Base-by-base conservation (phyloP, 2,113 vertebrate species). In the Pseudopipra pipra region DNA sequence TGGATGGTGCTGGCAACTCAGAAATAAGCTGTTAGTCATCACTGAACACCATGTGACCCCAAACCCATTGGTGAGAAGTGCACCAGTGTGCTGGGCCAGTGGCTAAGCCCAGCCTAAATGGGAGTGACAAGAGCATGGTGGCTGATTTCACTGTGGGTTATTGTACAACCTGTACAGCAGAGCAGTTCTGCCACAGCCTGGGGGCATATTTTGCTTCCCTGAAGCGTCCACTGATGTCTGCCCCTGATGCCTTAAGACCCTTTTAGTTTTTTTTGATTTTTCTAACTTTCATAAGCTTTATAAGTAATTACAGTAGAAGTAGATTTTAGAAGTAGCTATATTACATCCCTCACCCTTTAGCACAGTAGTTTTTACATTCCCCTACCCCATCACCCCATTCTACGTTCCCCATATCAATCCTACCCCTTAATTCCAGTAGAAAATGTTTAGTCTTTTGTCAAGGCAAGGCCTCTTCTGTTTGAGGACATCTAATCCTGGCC, bases 51-150 rank as follows among this genome's bases (percentile, higher is more conserved):
- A 8, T 0, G 3, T 9, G 39, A 18, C 6, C 22, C 44, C 47
- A 18, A 0, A 19, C 1, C 2, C 4, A 46, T 4, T 20, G 37
- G 49, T 4, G 8, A 58, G 19, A 14, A 11, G 1, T 1, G 17
- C 35, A n/a, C 71, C 39, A 47, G 12, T 23, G 20, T 12, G 11
- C n/a, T 43, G 65, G 9, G 35, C n/a, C 61, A 14, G 51, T 12
- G 16, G 33, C 66, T 39, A 41, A 51, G 22, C 20, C 52, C 56
- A 39, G 11, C 47, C 79, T 23, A 18, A 75, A 6, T 1, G 12
- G 21, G 17, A 67, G 33, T 2, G 31, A 18, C 41, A 30, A 30
- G 39, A 37, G 11, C 5, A 11, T 2, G 41, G 54, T n/a, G n/a
- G 47, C 18, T 24, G 81, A 55, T 49, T 12, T 54, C 31, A 9